phyloP scores from a whole-genome alignment of 2,797 vertebrate genomes.

The Cichlasoma orientale region DNA sequence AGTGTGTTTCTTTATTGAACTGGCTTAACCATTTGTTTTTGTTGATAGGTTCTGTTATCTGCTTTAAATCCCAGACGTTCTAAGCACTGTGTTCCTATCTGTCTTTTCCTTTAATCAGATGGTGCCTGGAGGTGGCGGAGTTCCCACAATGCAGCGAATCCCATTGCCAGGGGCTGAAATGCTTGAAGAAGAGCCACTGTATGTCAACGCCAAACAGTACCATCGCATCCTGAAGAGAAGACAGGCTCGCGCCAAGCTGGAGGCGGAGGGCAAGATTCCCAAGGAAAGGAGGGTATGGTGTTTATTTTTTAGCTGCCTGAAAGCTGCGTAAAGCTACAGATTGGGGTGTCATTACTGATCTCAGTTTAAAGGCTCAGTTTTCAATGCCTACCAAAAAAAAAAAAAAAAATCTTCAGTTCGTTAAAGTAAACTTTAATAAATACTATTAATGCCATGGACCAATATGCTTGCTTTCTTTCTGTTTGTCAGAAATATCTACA shows the following conservation, averaged over 20 bases:
- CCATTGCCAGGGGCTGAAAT: conserved; percentile 96
- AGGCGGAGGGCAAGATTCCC: conserved; percentile 97
- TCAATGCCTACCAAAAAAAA: no score
- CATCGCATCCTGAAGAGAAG: conserved; percentile 92
- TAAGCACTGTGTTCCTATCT: conserved; percentile 27
- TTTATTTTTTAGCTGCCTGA: neutral
- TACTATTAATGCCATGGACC: neutral
- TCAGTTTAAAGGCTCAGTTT: no score
- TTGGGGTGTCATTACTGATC: no score
- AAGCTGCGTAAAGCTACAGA: no score
- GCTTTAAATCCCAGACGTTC: neutral
- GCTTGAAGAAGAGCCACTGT: conserved; percentile 97
- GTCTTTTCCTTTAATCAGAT: conserved; percentile 79
- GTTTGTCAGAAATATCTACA: conserved; percentile 93
- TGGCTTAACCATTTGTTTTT: conserved; percentile 4
- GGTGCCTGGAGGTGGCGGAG: conserved; percentile 92
- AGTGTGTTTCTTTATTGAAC: neutral
- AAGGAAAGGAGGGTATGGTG: conserved; percentile 93
- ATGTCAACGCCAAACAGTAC: conserved; percentile 86
- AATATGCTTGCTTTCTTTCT: neutral
- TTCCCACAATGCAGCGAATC: conserved; percentile 95
- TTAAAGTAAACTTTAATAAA: neutral
- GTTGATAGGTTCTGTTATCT: neutral
- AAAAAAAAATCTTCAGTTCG: no score
- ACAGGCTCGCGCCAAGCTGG: conserved; percentile 95